Evolutionary conservation across 2,113 vertebrate genomes (phyloP).

Genomic region (Hiodon tergisus): DNA sequence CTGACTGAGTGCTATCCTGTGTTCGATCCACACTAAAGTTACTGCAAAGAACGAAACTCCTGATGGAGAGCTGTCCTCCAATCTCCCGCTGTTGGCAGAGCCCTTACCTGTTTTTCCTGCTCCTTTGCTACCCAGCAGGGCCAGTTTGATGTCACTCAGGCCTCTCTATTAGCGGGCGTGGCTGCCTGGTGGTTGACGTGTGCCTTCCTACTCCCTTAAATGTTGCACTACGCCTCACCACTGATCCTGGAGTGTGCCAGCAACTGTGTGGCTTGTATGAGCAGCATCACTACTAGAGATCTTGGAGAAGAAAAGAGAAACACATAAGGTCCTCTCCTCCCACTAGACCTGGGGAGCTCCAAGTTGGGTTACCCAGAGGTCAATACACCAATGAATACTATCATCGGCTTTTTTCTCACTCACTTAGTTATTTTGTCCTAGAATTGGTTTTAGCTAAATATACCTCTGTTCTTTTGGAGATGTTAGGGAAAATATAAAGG

Average conservation of each 20-base stretch:
- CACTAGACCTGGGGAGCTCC: constrained; percentile 23
- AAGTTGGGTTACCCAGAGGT: constrained; percentile 29
- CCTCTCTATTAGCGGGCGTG: constrained; percentile 12
- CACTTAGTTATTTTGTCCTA: constrained; percentile 11
- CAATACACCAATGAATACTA: constrained; percentile 7
- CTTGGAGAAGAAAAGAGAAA: constrained; percentile 18
- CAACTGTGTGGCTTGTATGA: not conserved
- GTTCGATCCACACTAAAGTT: no score
- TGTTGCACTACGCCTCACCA: not conserved
- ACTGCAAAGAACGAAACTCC: no score
- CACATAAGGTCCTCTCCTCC: constrained; percentile 33
- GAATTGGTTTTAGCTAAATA: not conserved
- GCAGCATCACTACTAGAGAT: constrained; percentile 4
- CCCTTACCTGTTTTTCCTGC: constrained; percentile 66
- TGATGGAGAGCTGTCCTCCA: no score
- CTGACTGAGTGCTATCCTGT: no score
- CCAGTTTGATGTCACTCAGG: constrained; percentile 68
- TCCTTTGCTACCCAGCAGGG: constrained; percentile 59
- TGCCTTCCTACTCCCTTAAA: not conserved
- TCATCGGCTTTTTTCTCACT: not conserved
- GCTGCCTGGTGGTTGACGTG: no score
- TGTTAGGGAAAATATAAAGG: no score
- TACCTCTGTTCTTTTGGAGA: not conserved
- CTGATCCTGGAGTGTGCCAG: not conserved
- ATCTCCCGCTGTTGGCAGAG: not conserved